These are phyloP conservation scores for Calephelis nemesis DNA, from an alignment of 1,140 invertebrate species.

Conservation along the genomic window DNA sequence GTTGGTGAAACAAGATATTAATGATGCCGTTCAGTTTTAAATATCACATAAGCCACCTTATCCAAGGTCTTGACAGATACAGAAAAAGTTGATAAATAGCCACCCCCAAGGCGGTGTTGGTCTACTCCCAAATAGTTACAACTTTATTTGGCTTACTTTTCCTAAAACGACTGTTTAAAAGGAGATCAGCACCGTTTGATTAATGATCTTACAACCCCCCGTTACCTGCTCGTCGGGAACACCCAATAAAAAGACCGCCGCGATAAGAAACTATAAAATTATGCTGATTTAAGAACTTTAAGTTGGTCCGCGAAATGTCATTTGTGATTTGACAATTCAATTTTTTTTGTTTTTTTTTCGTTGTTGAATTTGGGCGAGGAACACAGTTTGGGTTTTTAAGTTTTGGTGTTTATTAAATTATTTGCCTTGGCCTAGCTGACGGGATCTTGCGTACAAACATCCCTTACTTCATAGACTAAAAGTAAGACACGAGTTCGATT, in stretches of 20 bases:
- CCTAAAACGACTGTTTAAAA: constrained; percentile 45
- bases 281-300: constrained; percentile 37
- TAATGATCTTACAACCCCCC: constrained; percentile 50
- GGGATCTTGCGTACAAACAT: no score
- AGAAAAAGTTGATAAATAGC: constrained; percentile 42
- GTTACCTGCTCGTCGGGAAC: constrained; percentile 63
- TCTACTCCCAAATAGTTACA: constrained; percentile 42
- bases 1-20: not conserved
- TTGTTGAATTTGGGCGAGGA: no score
- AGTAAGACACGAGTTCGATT: no score
- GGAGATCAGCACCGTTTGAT: constrained; percentile 56
- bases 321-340: constrained; percentile 26
- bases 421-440: no score
- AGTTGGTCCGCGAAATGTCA: constrained; percentile 27
- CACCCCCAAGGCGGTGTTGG: constrained; percentile 48
- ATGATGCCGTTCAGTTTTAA: constrained; percentile 4
- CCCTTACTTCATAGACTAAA: no score
- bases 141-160: constrained; percentile 58
- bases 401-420: no score
- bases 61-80: constrained; percentile 20
- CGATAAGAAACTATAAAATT: constrained; percentile 44
- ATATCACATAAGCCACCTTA: constrained; percentile 1
- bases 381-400: no score
- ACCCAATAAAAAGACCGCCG: constrained; percentile 49
- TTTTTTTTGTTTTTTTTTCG: no score